A percentile compares a stretch with the other conserved stretches of the same genome.
Conservation (phyloP, 53 echinoderm and acorn worm species). For the Arbacia lixula region DNA sequence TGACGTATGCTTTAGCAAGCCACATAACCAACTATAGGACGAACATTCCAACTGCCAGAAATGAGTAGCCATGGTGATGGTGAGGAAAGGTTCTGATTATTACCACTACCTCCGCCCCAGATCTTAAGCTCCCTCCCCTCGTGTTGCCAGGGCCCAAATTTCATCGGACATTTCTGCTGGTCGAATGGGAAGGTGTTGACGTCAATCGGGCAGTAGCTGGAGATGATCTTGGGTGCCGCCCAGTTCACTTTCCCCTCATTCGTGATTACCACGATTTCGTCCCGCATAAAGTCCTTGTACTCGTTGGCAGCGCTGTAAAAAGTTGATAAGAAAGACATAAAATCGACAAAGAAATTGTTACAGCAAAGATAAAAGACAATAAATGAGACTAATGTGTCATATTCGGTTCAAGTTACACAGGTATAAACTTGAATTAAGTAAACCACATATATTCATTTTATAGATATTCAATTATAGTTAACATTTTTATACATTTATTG, state of each 20-base stretch:
- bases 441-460: too few relatives aligned
- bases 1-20: too few relatives aligned
- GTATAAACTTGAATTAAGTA: too few relatives aligned
- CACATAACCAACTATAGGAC: too few relatives aligned
- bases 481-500: too few relatives aligned
- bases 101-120: slow-evolving; percentile 74
- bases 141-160: slow-evolving; percentile 98
- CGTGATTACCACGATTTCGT: slow-evolving; percentile 77
- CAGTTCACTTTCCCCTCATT: slow-evolving; percentile 79
- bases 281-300: slow-evolving; percentile 88
- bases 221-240: slow-evolving; percentile 92
- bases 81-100: slow-evolving; percentile 34
- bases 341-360: too few relatives aligned
- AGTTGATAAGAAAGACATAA: too few relatives aligned
- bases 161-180: slow-evolving; percentile 79
- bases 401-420: neutral
- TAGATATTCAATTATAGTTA: too few relatives aligned
- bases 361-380: neutral
- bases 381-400: neutral
- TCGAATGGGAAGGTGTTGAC: slow-evolving; percentile 97
- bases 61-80: slow-evolving; percentile 21
- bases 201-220: slow-evolving; percentile 92
- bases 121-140: slow-evolving; percentile 83
- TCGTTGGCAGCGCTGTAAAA: slow-evolving; percentile 74
- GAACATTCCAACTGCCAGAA: too few relatives aligned